Percentiles rank a stretch among this genome's conserved stretches.
These are phyloP conservation scores for Eurypyga helias DNA, from an alignment of 2,113 vertebrate species.

Conservation along the genomic window DNA sequence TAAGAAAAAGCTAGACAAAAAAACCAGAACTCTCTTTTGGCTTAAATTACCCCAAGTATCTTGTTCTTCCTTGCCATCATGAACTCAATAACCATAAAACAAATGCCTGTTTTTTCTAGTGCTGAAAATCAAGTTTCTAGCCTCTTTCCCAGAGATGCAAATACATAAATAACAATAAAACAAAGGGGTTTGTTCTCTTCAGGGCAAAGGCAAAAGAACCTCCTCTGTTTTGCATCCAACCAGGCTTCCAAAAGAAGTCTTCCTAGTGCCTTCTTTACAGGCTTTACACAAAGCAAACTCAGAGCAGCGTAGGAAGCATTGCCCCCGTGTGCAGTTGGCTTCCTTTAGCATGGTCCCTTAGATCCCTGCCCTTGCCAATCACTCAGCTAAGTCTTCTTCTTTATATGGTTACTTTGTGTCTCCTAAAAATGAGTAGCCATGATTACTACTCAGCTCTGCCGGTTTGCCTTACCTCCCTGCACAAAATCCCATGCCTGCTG, in stretches of 20 bases:
- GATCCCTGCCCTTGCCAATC: not conserved
- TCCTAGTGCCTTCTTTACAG: not conserved
- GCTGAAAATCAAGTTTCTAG: not conserved
- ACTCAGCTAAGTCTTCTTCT: not conserved
- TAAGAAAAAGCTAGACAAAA: not conserved
- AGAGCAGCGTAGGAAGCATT: not conserved
- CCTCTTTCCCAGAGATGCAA: not conserved
- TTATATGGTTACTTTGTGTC: not conserved
- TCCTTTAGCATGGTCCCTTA: not conserved
- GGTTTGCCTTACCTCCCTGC: not conserved
- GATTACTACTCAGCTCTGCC: not conserved
- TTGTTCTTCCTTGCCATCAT: not conserved
- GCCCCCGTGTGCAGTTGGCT: fast-evolving
- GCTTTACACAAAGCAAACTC: not conserved
- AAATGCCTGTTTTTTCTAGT: not conserved
- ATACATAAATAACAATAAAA: not conserved
- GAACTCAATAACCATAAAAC: not conserved
- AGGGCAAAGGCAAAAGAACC: not conserved
- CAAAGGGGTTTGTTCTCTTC: not conserved
- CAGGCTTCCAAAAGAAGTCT: not conserved
- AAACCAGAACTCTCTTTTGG: not conserved
- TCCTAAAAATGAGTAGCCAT: not conserved
- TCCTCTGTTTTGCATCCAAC: not conserved
- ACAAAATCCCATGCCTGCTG: not conserved
- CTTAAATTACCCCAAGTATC: not conserved